A percentile compares a stretch with the other conserved stretches of the same genome.
phyloP scores from a whole-genome alignment of 2,797 vertebrate genomes.

The Sardinella longiceps region DNA sequence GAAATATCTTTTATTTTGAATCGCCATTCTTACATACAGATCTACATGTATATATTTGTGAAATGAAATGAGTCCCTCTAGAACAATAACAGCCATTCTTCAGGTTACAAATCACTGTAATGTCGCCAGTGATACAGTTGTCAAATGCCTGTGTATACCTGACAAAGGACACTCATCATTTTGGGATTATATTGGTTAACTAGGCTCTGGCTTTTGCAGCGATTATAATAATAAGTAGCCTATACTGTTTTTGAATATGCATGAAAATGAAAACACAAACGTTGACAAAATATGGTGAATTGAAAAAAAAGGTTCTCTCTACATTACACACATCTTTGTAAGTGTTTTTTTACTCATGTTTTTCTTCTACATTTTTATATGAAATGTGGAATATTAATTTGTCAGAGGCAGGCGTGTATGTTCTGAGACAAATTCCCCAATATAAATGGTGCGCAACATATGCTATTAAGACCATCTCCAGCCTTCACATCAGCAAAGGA shows the following conservation, averaged over 20 bases:
- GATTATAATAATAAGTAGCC: too few species aligned
- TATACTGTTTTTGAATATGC: background rate
- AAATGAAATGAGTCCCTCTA: too few species aligned
- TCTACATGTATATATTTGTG: too few species aligned
- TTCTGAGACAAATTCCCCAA: background rate
- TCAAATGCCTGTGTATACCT: too few species aligned
- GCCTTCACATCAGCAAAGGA: conserved; percentile 16
- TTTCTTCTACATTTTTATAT: background rate
- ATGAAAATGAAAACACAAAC: background rate
- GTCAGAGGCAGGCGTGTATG: background rate
- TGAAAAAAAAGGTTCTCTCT: background rate
- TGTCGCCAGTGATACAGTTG: too few species aligned
- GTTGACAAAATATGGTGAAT: background rate
- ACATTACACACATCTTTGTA: background rate
- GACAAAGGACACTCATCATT: too few species aligned
- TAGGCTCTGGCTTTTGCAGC: too few species aligned
- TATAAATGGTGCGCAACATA: conserved; percentile 7
- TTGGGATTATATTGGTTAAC: too few species aligned
- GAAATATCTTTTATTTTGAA: too few species aligned
- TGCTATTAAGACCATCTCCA: background rate
- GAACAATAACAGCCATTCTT: background rate
- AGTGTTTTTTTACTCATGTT: background rate
- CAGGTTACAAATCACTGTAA: background rate
- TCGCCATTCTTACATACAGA: too few species aligned
- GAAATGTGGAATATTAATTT: background rate